A percentile compares a stretch with the other conserved stretches of the same genome.
These are phyloP conservation scores for Heliconius hermathena DNA, from an alignment of 1,140 invertebrate species.

Conservation along the genomic window DNA sequence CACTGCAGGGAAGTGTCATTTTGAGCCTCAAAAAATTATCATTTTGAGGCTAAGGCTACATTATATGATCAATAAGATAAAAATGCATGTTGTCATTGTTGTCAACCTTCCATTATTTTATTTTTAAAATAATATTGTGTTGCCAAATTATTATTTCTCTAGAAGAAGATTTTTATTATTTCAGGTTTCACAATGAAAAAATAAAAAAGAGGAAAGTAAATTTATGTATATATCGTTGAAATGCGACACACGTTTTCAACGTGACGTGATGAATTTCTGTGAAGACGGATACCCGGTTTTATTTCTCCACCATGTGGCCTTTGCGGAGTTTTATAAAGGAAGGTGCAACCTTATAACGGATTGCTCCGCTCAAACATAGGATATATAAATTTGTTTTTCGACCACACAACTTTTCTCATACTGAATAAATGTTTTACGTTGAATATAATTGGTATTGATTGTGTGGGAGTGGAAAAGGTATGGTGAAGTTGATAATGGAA, in stretches of 20 bases:
- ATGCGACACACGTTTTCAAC: conserved; percentile 39
- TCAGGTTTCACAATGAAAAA: conserved; percentile 2
- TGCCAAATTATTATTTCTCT: no score
- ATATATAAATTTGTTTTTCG: conserved; percentile 40
- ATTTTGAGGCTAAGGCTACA: not conserved
- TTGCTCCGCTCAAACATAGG: conserved; percentile 28
- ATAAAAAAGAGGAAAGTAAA: conserved; percentile 15
- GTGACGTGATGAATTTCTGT: conserved; percentile 41
- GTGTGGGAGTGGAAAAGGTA: no score
- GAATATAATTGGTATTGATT: not conserved
- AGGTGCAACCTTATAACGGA: conserved; percentile 37
- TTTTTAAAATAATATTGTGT: no score
- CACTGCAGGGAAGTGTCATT: not conserved
- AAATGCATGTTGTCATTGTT: not conserved
- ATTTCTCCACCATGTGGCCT: conserved; percentile 35
- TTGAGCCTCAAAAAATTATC: not conserved
- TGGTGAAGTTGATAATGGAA: no score
- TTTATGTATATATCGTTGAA: conserved; percentile 29
- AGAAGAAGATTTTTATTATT: not conserved
- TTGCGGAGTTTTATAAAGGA: conserved; percentile 40
- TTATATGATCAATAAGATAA: not conserved
- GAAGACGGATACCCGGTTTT: conserved; percentile 38
- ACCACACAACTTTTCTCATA: conserved; percentile 13
- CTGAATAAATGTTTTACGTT: conserved; percentile 19
- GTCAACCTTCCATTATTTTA: no score